Conservation (phyloP, 2,113 vertebrate species). For the Phainopepla nitens region DNA sequence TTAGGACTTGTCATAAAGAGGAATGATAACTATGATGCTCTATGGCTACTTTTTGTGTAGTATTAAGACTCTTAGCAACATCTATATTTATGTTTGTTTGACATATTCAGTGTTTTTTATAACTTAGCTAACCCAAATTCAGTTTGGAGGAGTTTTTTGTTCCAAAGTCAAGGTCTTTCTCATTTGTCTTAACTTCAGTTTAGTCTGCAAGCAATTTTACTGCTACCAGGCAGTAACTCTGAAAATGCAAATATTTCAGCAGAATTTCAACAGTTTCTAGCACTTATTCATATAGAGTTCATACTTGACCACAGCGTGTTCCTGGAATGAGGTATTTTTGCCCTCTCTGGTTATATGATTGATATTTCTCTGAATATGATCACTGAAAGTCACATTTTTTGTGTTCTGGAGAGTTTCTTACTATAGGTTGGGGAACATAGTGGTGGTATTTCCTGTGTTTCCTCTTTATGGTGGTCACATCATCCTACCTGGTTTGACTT, state of each 20-base stretch:
- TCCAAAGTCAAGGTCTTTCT: not conserved
- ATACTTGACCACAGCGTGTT: not conserved
- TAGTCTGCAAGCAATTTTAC: not conserved
- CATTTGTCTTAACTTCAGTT: not conserved
- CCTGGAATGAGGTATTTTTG: not conserved
- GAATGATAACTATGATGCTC: not conserved
- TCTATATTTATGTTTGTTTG: not conserved
- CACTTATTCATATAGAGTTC: not conserved
- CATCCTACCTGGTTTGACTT: not conserved
- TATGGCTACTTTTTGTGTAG: not conserved
- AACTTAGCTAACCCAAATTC: not conserved
- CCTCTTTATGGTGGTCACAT: not conserved
- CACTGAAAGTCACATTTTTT: not conserved
- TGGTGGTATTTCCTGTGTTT: not conserved
- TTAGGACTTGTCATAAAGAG: not conserved
- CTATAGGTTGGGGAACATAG: not conserved
- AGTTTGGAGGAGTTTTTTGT: not conserved
- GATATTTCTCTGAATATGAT: not conserved
- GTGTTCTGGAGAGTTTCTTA: not conserved
- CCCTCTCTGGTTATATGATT: not conserved
- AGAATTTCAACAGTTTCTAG: not conserved
- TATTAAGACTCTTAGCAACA: not conserved
- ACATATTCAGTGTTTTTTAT: not conserved
- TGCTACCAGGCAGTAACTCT: not conserved
- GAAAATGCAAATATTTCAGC: not conserved